Conservation (phyloP, 2,797 vertebrate genomes). For the Malurus splendens region DNA sequence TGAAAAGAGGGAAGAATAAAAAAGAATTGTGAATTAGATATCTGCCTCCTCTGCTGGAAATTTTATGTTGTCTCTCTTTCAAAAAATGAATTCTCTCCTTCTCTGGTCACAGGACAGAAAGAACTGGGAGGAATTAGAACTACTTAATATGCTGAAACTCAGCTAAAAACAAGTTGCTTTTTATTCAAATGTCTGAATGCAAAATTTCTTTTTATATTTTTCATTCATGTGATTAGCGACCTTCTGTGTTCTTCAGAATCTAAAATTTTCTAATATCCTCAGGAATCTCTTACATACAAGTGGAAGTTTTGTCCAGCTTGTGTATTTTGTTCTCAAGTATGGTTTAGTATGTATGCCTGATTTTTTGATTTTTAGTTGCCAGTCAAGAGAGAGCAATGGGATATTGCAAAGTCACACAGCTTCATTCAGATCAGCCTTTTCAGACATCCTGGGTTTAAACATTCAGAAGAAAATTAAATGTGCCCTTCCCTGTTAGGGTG, state of each 20-base stretch:
- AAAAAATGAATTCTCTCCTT: not conserved
- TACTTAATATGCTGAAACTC: not conserved
- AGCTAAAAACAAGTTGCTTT: not conserved
- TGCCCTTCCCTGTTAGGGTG: not conserved
- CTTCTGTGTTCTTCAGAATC: not conserved
- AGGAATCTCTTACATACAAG: not conserved
- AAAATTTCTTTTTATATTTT: not conserved
- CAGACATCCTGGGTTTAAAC: not conserved
- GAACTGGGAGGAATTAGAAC: not conserved
- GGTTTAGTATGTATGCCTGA: not conserved
- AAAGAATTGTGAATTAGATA: not conserved
- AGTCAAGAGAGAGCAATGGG: not conserved
- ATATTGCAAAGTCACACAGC: not conserved
- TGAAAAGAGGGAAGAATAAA: not conserved
- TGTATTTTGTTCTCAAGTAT: not conserved
- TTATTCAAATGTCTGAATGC: not conserved
- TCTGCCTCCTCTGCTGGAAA: not conserved
- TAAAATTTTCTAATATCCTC: not conserved
- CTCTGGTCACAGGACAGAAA: not conserved
- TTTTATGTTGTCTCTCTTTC: not conserved
- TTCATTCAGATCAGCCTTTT: not conserved
- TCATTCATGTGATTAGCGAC: not conserved
- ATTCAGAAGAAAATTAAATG: not conserved
- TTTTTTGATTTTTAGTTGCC: not conserved
- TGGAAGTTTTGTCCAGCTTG: not conserved